Percentiles rank a stretch among this genome's conserved stretches.
phyloP scores from a whole-genome alignment of 2,888 invertebrate species.

The Ochropleura leucogaster region DNA sequence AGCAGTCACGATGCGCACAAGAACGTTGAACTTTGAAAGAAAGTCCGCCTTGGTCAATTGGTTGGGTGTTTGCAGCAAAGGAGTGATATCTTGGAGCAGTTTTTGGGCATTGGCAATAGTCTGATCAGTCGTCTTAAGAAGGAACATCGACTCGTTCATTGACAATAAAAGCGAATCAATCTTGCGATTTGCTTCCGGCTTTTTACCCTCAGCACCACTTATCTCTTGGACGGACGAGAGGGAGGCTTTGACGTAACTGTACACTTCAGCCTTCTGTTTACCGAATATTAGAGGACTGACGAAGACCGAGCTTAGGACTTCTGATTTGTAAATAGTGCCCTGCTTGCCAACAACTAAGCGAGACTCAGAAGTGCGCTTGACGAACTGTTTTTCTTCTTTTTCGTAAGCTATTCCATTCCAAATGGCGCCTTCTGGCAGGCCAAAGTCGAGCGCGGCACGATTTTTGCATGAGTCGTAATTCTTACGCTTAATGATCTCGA shows the following conservation, averaged over 20 bases:
- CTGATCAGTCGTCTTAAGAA: constrained; percentile 72
- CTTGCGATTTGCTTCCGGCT: constrained; percentile 79
- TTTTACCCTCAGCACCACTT: constrained; percentile 80
- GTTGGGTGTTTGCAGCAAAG: constrained; percentile 90
- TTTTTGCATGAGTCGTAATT: constrained; percentile 92
- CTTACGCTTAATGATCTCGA: constrained; percentile 92
- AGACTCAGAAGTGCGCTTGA: constrained; percentile 90
- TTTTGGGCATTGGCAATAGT: constrained; percentile 84
- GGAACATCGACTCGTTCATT: constrained; percentile 71
- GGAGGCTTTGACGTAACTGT: constrained; percentile 90
- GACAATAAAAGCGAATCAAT: constrained; percentile 90
- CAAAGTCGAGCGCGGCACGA: constrained; percentile 91
- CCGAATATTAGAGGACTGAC: constrained; percentile 91
- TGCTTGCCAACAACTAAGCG: constrained; percentile 89
- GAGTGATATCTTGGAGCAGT: constrained; percentile 89
- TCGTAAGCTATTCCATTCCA: constrained; percentile 86
- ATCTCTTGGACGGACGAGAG: constrained; percentile 78
- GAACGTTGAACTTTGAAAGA: constrained; percentile 91
- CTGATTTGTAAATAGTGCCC: constrained; percentile 92
- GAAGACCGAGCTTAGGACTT: constrained; percentile 91
- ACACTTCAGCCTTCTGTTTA: constrained; percentile 91
- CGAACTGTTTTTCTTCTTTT: constrained; percentile 87
- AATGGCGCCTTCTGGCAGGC: constrained; percentile 89
- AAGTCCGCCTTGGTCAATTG: constrained; percentile 89
- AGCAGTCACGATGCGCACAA: constrained; percentile 89